These are phyloP conservation scores for Gambusia holbrooki DNA, from an alignment of 2,113 vertebrate genomes.

Conservation along the genomic window DNA sequence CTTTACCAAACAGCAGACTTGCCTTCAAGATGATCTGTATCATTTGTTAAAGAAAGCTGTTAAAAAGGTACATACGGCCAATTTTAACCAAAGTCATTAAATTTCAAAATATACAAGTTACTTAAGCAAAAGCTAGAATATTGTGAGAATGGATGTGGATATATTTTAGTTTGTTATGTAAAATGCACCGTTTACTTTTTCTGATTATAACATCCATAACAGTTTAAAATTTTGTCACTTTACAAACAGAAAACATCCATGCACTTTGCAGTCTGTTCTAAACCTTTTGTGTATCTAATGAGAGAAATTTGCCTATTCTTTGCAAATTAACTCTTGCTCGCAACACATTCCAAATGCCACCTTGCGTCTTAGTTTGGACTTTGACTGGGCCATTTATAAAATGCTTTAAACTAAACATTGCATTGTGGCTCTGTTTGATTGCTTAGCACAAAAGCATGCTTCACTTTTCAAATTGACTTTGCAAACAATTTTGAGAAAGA, in stretches of 20 bases:
- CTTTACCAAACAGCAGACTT: neutral
- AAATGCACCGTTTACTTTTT: neutral
- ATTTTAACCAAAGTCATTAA: neutral
- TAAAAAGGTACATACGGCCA: neutral
- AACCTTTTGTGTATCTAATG: no score
- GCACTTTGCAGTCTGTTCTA: no score
- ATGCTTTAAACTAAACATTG: no score
- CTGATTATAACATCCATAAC: no score
- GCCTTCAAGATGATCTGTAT: neutral
- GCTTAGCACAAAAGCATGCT: neutral
- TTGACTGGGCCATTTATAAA: no score
- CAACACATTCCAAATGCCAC: no score
- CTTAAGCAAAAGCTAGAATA: neutral
- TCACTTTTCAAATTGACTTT: neutral
- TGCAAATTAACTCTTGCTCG: no score
- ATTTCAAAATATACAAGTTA: neutral
- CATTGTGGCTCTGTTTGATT: no score
- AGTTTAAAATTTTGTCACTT: neutral
- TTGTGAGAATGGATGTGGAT: no score
- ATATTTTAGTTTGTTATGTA: no score
- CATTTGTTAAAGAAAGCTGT: neutral
- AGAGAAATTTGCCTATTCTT: no score
- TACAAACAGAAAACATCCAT: neutral
- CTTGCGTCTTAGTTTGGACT: no score
- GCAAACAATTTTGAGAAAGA: neutral